phyloP scores from a whole-genome alignment of 2,113 vertebrate genomes.

The Conger conger region DNA sequence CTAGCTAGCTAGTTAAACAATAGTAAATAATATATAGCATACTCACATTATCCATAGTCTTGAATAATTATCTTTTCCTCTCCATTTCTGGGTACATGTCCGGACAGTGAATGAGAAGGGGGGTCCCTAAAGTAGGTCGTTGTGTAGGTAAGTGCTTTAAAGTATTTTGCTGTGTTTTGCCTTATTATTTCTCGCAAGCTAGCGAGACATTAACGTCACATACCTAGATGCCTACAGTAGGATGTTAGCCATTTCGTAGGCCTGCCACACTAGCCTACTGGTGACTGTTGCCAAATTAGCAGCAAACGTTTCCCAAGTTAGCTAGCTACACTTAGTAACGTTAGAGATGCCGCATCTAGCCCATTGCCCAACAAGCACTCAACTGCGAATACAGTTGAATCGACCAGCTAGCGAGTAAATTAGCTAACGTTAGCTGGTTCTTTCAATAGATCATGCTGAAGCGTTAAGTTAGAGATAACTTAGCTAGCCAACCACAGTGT shows the following conservation, averaged over 20 bases:
- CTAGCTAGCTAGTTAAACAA: not conserved
- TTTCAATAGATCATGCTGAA: no score
- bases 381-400: no score
- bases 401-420: no score
- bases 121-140: conserved; percentile 61
- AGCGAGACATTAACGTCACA: no score
- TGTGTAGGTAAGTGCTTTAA: conserved; percentile 62
- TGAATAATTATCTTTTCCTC: conserved; percentile 21
- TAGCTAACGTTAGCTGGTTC: not conserved
- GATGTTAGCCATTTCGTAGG: not conserved
- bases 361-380: no score
- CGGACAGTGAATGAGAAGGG: conserved; percentile 60
- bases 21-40: conserved; percentile 29
- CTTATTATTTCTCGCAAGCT: not conserved
- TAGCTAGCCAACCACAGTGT: not conserved
- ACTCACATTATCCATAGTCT: conserved; percentile 8
- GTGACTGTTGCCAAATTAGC: not conserved
- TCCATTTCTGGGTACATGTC: conserved; percentile 41
- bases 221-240: conserved; percentile 18
- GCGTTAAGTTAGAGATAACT: no score
- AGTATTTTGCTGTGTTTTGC: conserved; percentile 21
- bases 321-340: no score
- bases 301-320: no score
- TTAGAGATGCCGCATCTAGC: no score
- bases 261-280: not conserved